Percentiles rank a stretch among this genome's conserved stretches.
These are phyloP conservation scores for Eupleurogrammus muticus DNA, from an alignment of 2,797 vertebrate genomes.

Conservation along the genomic window DNA sequence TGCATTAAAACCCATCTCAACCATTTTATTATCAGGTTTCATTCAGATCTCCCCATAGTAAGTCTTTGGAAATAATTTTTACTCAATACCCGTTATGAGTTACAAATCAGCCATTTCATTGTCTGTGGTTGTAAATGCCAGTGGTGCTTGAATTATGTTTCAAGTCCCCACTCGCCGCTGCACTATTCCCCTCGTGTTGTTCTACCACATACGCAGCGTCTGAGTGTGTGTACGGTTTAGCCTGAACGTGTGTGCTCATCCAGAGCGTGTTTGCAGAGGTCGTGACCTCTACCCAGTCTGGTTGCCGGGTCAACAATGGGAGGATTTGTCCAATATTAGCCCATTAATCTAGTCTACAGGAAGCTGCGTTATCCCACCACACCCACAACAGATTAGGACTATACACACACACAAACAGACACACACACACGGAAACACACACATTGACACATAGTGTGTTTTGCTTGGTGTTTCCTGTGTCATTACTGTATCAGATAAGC, in stretches of 20 bases:
- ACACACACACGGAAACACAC: neutral
- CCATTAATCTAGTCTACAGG: slow-evolving; percentile 77
- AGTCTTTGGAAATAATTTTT: neutral
- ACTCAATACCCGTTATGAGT: neutral
- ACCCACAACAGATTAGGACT: slow-evolving; percentile 36
- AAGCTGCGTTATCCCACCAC: slow-evolving; percentile 60
- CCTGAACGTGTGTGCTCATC: slow-evolving; percentile 21
- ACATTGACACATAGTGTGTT: slow-evolving; percentile 7
- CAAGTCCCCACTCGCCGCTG: neutral
- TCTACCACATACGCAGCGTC: neutral
- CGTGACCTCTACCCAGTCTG: slow-evolving; percentile 31
- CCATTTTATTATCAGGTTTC: too few relatives aligned
- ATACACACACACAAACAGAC: slow-evolving; percentile 13
- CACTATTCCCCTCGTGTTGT: neutral
- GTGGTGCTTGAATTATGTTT: neutral
- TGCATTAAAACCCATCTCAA: neutral
- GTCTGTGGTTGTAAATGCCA: neutral
- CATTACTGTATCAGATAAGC: slow-evolving; percentile 50
- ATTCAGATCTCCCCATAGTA: neutral
- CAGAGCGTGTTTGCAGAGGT: slow-evolving; percentile 37
- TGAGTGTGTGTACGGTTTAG: slow-evolving; percentile 17
- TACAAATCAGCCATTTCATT: neutral
- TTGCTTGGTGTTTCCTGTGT: slow-evolving; percentile 42
- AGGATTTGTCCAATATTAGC: slow-evolving; percentile 79
- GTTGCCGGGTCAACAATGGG: slow-evolving; percentile 65